Percentiles rank a stretch among this genome's conserved stretches.
Conservation (phyloP, 92 coral and sea anemone species). For the Umimayanthus chanpuru region DNA sequence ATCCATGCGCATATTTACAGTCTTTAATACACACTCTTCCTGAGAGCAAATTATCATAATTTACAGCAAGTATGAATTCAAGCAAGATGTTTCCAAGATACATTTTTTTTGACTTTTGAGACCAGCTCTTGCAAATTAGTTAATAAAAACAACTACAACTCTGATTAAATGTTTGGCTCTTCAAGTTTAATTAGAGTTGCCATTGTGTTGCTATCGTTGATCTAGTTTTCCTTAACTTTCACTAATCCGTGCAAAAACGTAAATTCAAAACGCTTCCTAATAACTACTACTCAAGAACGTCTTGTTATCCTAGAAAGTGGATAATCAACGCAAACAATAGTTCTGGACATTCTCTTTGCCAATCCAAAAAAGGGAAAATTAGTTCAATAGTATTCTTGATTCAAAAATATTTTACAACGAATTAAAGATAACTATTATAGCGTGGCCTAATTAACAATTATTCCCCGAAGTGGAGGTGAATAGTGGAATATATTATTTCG, state of each 20-base stretch:
- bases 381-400: no score
- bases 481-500: no score
- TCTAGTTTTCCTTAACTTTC: neutral
- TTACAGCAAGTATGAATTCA: neutral
- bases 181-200: neutral
- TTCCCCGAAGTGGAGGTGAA: no score
- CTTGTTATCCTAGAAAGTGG: no score
- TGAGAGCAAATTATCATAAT: constrained; percentile 34
- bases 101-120: neutral
- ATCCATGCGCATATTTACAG: constrained; percentile 5
- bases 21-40: constrained; percentile 16
- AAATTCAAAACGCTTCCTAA: no score
- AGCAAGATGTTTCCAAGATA: neutral
- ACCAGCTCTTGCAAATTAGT: constrained; percentile 39
- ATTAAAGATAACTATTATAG: no score
- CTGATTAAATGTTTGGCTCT: neutral
- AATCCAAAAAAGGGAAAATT: no score
- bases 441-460: neutral
- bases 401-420: neutral
- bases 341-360: no score
- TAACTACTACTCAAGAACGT: no score
- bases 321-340: no score
- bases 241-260: no score
- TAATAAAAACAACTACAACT: constrained; percentile 9
- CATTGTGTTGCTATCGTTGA: no score